Evolutionary conservation across 1,140 invertebrate species (phyloP).

Genomic region (Drosophila takahashii): DNA sequence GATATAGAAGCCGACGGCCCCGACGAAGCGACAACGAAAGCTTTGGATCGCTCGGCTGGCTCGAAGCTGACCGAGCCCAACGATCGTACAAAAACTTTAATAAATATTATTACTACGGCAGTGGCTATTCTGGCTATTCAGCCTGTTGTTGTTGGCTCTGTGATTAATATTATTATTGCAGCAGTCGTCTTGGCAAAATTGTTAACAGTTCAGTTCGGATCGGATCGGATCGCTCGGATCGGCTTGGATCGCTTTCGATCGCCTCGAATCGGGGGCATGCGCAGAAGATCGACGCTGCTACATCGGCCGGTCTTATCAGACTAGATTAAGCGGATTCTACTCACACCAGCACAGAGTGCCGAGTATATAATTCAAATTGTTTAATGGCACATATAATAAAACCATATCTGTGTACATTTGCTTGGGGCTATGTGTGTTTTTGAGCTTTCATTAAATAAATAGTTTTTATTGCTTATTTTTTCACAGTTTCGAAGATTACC

Average conservation of each 20-base stretch:
- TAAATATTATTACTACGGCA: constrained; percentile 67
- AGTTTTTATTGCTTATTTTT: constrained; percentile 47
- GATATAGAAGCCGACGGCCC: constrained; percentile 78
- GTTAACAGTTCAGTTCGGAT: constrained; percentile 67
- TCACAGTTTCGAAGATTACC: constrained; percentile 37
- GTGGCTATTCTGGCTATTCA: constrained; percentile 28
- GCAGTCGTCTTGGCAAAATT: constrained; percentile 73
- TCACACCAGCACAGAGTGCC: neutral
- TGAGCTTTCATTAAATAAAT: constrained; percentile 51
- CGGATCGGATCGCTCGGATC: constrained; percentile 35
- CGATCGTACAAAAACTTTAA: constrained; percentile 70
- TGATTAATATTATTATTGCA: constrained; percentile 40
- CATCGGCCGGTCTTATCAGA: constrained; percentile 52
- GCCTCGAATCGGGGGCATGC: constrained; percentile 48
- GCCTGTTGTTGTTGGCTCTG: constrained; percentile 16
- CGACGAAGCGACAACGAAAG: constrained; percentile 44
- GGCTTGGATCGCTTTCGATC: constrained; percentile 46
- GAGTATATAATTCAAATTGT: constrained; percentile 54
- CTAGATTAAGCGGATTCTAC: constrained; percentile 54
- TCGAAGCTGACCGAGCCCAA: constrained; percentile 33
- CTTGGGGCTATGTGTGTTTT: constrained; percentile 31
- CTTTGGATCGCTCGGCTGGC: constrained; percentile 51
- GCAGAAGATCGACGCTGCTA: constrained; percentile 27
- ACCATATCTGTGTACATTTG: constrained; percentile 40
- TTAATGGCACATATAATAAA: constrained; percentile 55